Percentiles rank a stretch among this genome's conserved stretches.
Evolutionary conservation across 1,140 invertebrate species (phyloP).

Genomic region (Nasonia longicornis): DNA sequence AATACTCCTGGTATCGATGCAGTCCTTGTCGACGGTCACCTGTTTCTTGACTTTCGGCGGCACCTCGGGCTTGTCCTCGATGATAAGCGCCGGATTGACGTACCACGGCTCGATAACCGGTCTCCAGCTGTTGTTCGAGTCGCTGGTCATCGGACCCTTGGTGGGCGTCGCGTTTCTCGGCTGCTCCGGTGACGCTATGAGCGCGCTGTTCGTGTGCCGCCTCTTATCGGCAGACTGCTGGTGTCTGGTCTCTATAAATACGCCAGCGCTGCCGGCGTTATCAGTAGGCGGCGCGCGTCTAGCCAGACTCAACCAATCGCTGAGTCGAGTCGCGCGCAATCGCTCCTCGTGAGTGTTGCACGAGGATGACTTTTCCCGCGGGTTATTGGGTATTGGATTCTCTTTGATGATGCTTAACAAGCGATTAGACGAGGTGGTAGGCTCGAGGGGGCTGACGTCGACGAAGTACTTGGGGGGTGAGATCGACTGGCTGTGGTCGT

Average conservation of each 20-base stretch:
- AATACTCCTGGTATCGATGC: constrained; percentile 65
- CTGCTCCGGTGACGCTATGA: not conserved
- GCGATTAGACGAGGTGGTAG: constrained; percentile 44
- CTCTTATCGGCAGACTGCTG: constrained; percentile 19
- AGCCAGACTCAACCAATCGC: constrained; percentile 71
- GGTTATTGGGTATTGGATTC: constrained; percentile 48
- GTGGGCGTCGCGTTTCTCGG: constrained; percentile 49
- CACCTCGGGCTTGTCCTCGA: constrained; percentile 56
- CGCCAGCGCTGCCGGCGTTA: constrained; percentile 43
- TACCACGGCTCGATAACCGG: constrained; percentile 48
- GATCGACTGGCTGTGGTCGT: constrained; percentile 55
- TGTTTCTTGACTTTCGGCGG: constrained; percentile 55
- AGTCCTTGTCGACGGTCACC: constrained; percentile 62
- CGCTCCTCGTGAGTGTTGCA: constrained; percentile 52
- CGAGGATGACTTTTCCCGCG: constrained; percentile 18
- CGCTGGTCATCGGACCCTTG: constrained; percentile 60
- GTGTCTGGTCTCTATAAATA: constrained; percentile 48
- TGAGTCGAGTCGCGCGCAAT: constrained; percentile 65
- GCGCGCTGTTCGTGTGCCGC: constrained; percentile 12
- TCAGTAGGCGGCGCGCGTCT: constrained; percentile 55
- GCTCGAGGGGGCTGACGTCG: constrained; percentile 40
- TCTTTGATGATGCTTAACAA: constrained; percentile 72
- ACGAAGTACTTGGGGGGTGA: constrained; percentile 59
- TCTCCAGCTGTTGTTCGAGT: constrained; percentile 50
- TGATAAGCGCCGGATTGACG: constrained; percentile 64